Evolutionary conservation across 2,888 invertebrate genomes (phyloP), one percentile per base, ranked within the genome.

Genomic region (Brachyopa scutellaris): DNA sequence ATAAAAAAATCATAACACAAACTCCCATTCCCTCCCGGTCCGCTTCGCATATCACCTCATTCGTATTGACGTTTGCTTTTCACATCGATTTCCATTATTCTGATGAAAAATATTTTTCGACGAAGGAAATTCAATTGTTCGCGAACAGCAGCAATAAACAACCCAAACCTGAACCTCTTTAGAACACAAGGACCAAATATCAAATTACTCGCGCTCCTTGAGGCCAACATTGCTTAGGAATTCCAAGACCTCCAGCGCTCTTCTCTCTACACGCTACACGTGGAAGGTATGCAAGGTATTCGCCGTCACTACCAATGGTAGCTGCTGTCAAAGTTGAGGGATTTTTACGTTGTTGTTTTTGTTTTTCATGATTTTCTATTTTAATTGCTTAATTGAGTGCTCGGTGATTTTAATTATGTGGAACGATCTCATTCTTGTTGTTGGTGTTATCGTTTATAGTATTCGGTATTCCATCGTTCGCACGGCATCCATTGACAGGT

Each of bases 381-480:
- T 74, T 80, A 80, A 82, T 77, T 77, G 82, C 72, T 77, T 77
- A 77, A 82, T 77, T 82, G 77, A 82, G 61, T 55, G 47, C 53
- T 66, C 51, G 70, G 26, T 82, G 61, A 66, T 69, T 80, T 76
- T 29, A 64, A 64, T 62, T 62, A 61, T 78, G 51, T 69, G 59
- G 55, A 55, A 40, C 53, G 42, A 36, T 64, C 38, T 45, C 40
- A 19, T 36, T 47, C 29, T 23, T 29, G 15, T 36, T 13, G 42
- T 29, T 26, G 38, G 19, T 53, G 61, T 38, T 55, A 53, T 19
- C 26, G 53, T 66, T 67, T 7, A 9, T 13, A 51, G 19, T 57
- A 42, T 40, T 53, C 47, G n/a, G n/a, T n/a, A 38, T 11, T 47
- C 6, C 55, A 31, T 11, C 11, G 38, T 70, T 59, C 49, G 26